A percentile compares a stretch with the other conserved stretches of the same genome.
These are phyloP conservation scores for Cataglyphis rosenhaueri DNA, from an alignment of 2,888 invertebrate genomes.

Conservation along the genomic window DNA sequence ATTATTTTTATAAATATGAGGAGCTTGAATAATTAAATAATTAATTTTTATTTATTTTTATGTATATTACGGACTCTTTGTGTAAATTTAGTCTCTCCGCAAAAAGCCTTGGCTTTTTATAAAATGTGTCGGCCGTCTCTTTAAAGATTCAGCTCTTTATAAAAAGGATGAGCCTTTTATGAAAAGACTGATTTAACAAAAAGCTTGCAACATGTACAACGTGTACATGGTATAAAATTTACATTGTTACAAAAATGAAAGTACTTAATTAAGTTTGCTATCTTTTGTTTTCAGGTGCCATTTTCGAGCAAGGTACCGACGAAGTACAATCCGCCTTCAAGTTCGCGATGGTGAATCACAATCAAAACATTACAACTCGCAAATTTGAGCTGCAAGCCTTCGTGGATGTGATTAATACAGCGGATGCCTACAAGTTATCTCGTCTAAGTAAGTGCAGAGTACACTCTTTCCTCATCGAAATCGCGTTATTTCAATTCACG, in stretches of 20 bases:
- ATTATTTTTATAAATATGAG: not conserved
- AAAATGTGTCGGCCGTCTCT: not conserved
- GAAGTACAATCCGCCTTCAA: constrained; percentile 97
- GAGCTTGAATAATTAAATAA: not conserved
- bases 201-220: not conserved
- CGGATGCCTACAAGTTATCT: constrained; percentile 96
- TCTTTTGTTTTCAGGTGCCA: constrained; percentile 90
- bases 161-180: not conserved
- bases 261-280: not conserved
- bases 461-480: not conserved
- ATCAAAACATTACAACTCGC: constrained; percentile 92
- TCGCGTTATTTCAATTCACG: constrained; percentile 28
- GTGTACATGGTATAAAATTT: not conserved
- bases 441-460: constrained; percentile 92
- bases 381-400: constrained; percentile 95
- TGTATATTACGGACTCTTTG: not conserved
- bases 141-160: not conserved
- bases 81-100: not conserved
- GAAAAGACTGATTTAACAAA: not conserved
- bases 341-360: constrained; percentile 94
- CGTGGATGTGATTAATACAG: constrained; percentile 96
- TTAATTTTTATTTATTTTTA: not conserved
- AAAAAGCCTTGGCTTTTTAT: not conserved
- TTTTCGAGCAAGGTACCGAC: constrained; percentile 96
- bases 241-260: not conserved